Evolutionary conservation across 1,140 invertebrate species (phyloP).

Genomic region (Drosophila erecta): DNA sequence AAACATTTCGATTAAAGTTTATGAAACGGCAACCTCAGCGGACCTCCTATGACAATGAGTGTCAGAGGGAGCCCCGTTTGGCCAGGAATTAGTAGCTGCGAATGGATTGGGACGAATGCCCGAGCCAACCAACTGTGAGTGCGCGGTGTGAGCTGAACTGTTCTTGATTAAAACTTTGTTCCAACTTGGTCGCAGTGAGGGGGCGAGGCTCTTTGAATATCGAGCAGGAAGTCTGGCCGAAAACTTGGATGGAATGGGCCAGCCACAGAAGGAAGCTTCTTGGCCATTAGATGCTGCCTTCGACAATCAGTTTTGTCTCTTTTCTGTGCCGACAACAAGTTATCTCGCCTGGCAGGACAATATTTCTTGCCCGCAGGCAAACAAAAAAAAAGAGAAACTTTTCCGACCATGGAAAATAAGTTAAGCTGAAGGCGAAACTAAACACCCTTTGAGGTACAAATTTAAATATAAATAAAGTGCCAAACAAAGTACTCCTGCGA

Average conservation of each 20-base stretch:
- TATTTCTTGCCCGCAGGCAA: slow-evolving; percentile 55
- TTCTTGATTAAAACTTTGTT: slow-evolving; percentile 77
- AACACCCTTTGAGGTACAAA: slow-evolving; percentile 79
- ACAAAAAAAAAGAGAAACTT: slow-evolving; percentile 46
- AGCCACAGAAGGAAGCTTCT: slow-evolving; percentile 1
- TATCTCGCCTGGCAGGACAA: slow-evolving; percentile 49
- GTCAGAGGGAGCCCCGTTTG: slow-evolving; percentile 19
- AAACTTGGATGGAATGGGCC: slow-evolving; percentile 21
- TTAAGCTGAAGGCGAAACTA: slow-evolving; percentile 68
- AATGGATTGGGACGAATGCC: slow-evolving; percentile 10
- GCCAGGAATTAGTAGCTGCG: slow-evolving; percentile 63
- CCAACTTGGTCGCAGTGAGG: slow-evolving; percentile 48
- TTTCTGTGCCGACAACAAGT: slow-evolving; percentile 40
- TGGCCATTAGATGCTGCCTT: slow-evolving; percentile 40
- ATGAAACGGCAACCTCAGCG: slow-evolving; percentile 69
- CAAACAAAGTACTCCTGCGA: slow-evolving; percentile 72
- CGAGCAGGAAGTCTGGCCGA: slow-evolving; percentile 61
- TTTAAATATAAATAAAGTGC: slow-evolving; percentile 83
- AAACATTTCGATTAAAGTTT: slow-evolving; percentile 84
- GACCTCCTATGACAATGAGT: slow-evolving; percentile 12
- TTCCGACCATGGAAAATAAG: slow-evolving; percentile 57
- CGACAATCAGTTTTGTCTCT: slow-evolving; percentile 50
- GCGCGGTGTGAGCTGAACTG: slow-evolving; percentile 32
- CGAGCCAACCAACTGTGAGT: slow-evolving; percentile 42
- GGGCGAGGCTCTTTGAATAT: slow-evolving; percentile 45